Percentiles rank a stretch among this genome's conserved stretches.
phyloP scores from a whole-genome alignment of 2,797 vertebrate genomes.

The Amniataba percoides region DNA sequence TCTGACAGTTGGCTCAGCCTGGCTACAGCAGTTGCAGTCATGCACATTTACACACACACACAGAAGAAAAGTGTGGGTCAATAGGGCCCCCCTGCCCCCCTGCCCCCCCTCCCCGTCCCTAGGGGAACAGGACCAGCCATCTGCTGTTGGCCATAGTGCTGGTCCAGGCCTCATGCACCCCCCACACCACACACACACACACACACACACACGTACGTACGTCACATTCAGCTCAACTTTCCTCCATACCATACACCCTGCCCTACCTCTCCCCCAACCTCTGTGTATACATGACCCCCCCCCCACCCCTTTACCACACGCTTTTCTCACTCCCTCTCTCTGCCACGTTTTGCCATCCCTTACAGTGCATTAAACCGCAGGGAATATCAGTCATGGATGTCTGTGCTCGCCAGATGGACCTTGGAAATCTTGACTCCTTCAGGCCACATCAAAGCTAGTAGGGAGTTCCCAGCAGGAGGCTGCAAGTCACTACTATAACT shows the following conservation, averaged over 20 bases:
- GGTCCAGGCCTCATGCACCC: conserved; percentile 52
- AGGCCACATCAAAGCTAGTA: conserved; percentile 72
- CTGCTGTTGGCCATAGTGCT: conserved; percentile 70
- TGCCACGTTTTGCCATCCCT: conserved; percentile 56
- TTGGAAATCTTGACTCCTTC: conserved; percentile 71
- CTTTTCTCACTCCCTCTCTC: conserved; percentile 42
- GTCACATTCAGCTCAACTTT: conserved; percentile 58
- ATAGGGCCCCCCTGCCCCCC: conserved; percentile 46
- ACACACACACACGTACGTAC: conserved; percentile 36
- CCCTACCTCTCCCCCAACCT: conserved; percentile 47
- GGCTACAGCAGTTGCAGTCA: conserved; percentile 68
- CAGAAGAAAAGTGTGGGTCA: conserved; percentile 64
- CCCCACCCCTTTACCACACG: conserved; percentile 48
- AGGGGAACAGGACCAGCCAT: conserved; percentile 70
- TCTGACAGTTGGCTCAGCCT: conserved; percentile 75
- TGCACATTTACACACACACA: conserved; percentile 37
- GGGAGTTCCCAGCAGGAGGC: conserved; percentile 52
- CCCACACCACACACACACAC: conserved; percentile 11
- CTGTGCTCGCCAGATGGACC: conserved; percentile 66
- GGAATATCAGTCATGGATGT: conserved; percentile 65
- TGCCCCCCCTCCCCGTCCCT: conserved; percentile 29
- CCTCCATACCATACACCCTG: conserved; percentile 59
- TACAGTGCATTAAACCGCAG: conserved; percentile 55
- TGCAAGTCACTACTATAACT: conserved; percentile 47
- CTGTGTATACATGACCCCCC: conserved; percentile 33